Evolutionary conservation across 1,140 invertebrate genomes (phyloP), one percentile per base, ranked within the genome.

Genomic region (Solen grandis): DNA sequence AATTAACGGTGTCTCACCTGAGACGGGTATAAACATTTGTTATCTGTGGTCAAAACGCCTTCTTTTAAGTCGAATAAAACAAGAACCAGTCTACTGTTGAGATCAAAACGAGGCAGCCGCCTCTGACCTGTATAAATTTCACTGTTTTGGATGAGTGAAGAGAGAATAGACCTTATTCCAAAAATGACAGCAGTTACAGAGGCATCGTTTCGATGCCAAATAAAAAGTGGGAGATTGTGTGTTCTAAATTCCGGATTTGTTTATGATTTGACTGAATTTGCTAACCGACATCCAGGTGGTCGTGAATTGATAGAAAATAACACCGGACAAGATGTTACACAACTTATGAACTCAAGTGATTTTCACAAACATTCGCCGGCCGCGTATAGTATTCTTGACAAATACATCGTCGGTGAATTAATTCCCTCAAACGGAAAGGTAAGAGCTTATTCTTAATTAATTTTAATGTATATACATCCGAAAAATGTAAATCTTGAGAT

Each of bases 211-310:
- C 76, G 76, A 14, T 79, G 65, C 25, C 76, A 79, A 33, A 35
- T 70, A 46, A 79, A 60, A 38, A 41, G 76, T 69, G 76, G 63
- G 13, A 55, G 76, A 41, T 69, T 69, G n/a, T 79, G 76, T 29
- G 72, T 93, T 16, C 75, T 87, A n/a, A 59, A 88, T 22, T 81
- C 87, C 19, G 89, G 88, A 1, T 85, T 86, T 25, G 84, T 91
- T 19, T 93, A 92, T 72, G 91, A 93, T 82, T 84, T 93, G 29
- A 87, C 90, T 1, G 85, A 89, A 10, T 93, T 93, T 75, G 87
- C 84, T 10, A 74, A 80, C 13, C 86, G 88, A 25, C 92, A 93
- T 82, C 92, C 92, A 19, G 92, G 92, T 55, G 92, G 92, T 1
- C 62, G 77, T 16, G 88, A 90, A 72, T 68, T 92, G 1, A 75